Base-by-base conservation (phyloP, 2,113 vertebrate genomes). In the Cromileptes altivelis region DNA sequence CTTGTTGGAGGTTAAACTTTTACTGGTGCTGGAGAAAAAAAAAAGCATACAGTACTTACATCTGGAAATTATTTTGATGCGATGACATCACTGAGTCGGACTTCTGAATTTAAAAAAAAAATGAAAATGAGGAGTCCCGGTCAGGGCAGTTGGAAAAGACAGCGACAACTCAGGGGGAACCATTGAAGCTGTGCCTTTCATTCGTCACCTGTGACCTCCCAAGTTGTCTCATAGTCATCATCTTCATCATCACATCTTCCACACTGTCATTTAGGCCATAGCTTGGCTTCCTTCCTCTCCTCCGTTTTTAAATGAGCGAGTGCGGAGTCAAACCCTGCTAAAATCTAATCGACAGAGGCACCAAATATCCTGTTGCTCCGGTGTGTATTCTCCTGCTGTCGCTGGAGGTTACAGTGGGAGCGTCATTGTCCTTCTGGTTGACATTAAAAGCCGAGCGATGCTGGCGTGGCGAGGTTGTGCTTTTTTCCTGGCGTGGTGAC, bases 161-260 rank as follows among this genome's bases (percentile, higher is more conserved):
- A 79, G 81, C 37, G 64, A 93, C 84, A 94, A 94, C 93, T 95
- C 94, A 95, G 94, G 94, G 92, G 93, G 92, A 93, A 91, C 87
- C 84, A 91, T 68, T 78, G 84, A 92, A 90, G 92, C 92, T 93
- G 94, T 95, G 95, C 94, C 94, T 95, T 93, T 93, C 93, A 91
- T 93, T 81, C 13, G 56, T 87, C 68, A 85, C 70, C 82, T 91
- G 79, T 88, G 69, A 89, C 90, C 73, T 84, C 73, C 61, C 68
- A 64, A 74, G 55, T 85, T 62, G n/a, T 65, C 73, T 37, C 25
- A 40, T 71, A 81, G 62, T 70, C 68, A 30, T 58, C 52, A 25
- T 64, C 64, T 45, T 47, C 63, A 25, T 49, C 63, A 67, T 13
- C 62, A 6, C 18, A 53, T 57, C 50, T 4, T 56, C n/a, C 47